phyloP scores from a whole-genome alignment of 2,113 vertebrate genomes.

The Ondatra zibethicus region DNA sequence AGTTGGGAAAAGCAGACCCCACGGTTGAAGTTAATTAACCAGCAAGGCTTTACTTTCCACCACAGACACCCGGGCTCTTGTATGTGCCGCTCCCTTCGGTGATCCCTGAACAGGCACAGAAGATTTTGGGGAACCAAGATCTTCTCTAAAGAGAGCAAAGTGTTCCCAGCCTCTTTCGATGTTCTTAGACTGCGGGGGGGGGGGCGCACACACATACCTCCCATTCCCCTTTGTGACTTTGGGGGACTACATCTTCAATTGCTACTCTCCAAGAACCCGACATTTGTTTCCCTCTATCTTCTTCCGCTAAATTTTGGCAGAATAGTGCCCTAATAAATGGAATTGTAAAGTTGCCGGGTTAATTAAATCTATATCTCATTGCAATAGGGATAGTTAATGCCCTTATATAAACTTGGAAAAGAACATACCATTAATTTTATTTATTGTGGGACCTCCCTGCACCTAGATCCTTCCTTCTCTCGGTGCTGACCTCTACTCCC shows the following conservation, averaged over 20 bases:
- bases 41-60: constrained; percentile 51
- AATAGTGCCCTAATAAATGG: constrained; percentile 51
- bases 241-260: not conserved
- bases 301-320: not conserved
- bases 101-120: not conserved
- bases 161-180: not conserved
- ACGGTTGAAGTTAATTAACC: constrained; percentile 72
- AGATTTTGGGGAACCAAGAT: constrained; percentile 1
- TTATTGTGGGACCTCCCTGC: not conserved
- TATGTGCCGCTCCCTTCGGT: accelerated
- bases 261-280: not conserved
- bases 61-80: not conserved
- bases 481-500: constrained; percentile 26
- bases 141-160: not conserved
- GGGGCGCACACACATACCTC: not conserved
- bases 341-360: constrained; percentile 34
- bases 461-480: constrained; percentile 6
- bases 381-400: constrained; percentile 10
- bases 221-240: not conserved
- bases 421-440: constrained; percentile 53
- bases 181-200: too few species aligned
- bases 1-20: constrained; percentile 37
- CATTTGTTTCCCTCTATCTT: constrained; percentile 16
- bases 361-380: constrained; percentile 72
- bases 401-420: constrained; percentile 65